These are phyloP conservation scores for Dicerorhinus sumatrensis DNA, from an alignment of 2,113 vertebrate genomes.

Conservation along the genomic window DNA sequence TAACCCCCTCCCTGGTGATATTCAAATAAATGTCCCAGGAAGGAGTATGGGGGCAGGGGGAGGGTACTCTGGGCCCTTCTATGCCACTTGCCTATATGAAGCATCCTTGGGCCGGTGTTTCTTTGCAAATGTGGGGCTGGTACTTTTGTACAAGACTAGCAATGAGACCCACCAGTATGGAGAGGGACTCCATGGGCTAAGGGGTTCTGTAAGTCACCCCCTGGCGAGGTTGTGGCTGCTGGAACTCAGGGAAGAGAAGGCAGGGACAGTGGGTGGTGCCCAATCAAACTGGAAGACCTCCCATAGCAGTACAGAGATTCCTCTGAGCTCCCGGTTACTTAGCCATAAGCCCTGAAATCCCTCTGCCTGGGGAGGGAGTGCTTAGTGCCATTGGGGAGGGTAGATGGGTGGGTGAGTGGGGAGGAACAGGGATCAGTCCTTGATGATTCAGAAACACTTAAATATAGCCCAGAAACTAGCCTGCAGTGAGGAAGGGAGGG, in stretches of 20 bases:
- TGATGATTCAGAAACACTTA: constrained; percentile 28
- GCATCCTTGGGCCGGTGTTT: neutral
- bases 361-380: neutral
- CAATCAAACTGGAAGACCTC: neutral
- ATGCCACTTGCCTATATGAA: neutral
- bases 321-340: neutral
- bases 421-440: neutral
- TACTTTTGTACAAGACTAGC: too few species aligned
- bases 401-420: neutral
- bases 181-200: neutral
- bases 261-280: neutral
- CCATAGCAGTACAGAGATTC: neutral
- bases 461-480: neutral
- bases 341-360: neutral
- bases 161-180: neutral
- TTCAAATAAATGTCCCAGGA: constrained; percentile 73
- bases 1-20: constrained; percentile 47
- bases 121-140: neutral
- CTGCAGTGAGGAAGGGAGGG: neutral
- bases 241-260: neutral
- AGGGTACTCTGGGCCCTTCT: neutral
- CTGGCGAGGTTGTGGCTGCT: neutral
- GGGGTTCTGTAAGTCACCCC: neutral
- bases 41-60: neutral
- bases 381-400: neutral